A percentile compares a stretch with the other conserved stretches of the same genome.
Conservation (phyloP, 2,888 invertebrate genomes). For the Orgyia antiqua region DNA sequence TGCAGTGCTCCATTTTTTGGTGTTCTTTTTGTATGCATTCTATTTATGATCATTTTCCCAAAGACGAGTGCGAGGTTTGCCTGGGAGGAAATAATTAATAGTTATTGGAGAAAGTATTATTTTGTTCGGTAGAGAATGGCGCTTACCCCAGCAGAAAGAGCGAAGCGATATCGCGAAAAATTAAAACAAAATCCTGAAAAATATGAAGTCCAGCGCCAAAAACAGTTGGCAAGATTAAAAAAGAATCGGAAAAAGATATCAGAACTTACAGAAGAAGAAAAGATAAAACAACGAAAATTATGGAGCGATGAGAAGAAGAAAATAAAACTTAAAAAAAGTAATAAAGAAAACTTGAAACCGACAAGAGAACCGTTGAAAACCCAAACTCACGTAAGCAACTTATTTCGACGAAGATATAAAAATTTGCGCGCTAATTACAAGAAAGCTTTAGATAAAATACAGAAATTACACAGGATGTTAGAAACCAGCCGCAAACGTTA, state of each 20-base stretch:
- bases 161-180: conserved; percentile 3
- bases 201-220: conserved; percentile 2
- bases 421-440: conserved; percentile 1
- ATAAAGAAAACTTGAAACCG: conserved; percentile 2
- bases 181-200: conserved; percentile 5
- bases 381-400: conserved; percentile 2
- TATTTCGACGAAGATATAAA: conserved; percentile 2
- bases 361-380: conserved; percentile 2
- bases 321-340: conserved; percentile 1
- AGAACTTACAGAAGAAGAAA: neutral
- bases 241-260: no score
- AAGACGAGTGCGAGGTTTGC: conserved; percentile 2
- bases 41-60: conserved; percentile 1
- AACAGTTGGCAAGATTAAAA: neutral
- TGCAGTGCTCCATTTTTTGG: conserved; percentile 1
- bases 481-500: conserved; percentile 2
- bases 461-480: conserved; percentile 2
- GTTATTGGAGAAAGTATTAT: conserved; percentile 1
- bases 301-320: conserved; percentile 1
- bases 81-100: neutral
- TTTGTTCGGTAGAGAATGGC: neutral
- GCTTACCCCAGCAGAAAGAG: conserved; percentile 3
- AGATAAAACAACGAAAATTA: conserved; percentile 2
- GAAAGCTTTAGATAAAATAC: conserved; percentile 1
- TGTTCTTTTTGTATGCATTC: conserved; percentile 2